Base-by-base conservation (phyloP, 1,140 invertebrate species). In the Trachymyrmex septentrionalis region DNA sequence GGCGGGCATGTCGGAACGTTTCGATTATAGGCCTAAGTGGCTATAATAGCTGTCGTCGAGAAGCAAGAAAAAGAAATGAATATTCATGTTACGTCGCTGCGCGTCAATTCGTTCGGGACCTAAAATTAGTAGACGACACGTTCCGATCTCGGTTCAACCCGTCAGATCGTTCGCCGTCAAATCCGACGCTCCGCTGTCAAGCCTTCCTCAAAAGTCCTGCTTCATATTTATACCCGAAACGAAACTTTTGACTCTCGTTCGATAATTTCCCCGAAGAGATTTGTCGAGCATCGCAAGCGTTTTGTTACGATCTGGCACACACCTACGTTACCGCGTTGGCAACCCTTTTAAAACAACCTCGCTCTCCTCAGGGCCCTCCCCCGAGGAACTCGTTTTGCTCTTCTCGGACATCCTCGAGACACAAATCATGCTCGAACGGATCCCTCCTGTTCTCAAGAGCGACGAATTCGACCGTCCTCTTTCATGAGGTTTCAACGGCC, bases 391-490 rank as follows among this genome's bases (percentile, higher is more conserved):
- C 72, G 34, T 85, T 76, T 76, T 77, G 63, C 86, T 76, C 64
- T 14, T 61, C 66, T 53, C 34, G 27, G 53, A 10, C 55, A 48
- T 64, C 64, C 77, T 48, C 69, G 78, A 69, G 80, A 88, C 87
- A 90, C 87, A 77, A 90, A 88, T 90, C 86, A 85, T 84, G 76
- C 66, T 64, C 38, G 50, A 86, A 86, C 24, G 78, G 67, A 78
- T 61, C 81, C 78, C 86, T 72, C 75, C 86, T 61, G 76, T n/a
- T 86, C 53, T 86, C 50, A 38, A 86, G 50, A 71, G 66, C 63
- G 75, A 87, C 87, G 81, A 91, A 91, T 91, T 87, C 73, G 59
- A 50, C 61, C 72, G 34, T 77, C n/a, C 72, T 85, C 44, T 76
- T 85, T 85, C 81, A 85, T 10, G 59, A 77, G 59, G n/a, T 85